phyloP scores from a whole-genome alignment of 2,113 vertebrate species.

The Gadus chalcogrammus region DNA sequence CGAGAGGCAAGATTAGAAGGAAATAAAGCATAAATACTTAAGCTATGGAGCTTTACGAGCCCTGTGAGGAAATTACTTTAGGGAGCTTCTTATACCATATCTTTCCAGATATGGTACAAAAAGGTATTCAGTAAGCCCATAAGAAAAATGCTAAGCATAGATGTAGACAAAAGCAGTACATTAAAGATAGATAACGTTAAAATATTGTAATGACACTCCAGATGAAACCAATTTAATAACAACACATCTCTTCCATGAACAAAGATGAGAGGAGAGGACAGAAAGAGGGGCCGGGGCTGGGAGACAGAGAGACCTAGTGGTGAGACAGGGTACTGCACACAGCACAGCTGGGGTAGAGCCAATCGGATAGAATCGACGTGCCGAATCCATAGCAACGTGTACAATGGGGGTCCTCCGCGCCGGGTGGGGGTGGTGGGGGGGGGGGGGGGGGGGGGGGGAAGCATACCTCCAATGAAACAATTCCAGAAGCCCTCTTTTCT shows the following conservation, averaged over 20 bases:
- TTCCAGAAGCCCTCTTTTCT: too few species aligned
- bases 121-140: too few species aligned
- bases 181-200: neutral
- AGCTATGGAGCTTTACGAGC: too few species aligned
- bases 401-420: too few species aligned
- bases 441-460: neutral
- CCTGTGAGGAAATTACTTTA: too few species aligned
- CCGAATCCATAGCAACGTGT: too few species aligned
- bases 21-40: neutral
- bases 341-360: slow-evolving; percentile 12
- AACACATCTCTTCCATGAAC: slow-evolving; percentile 51
- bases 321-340: slow-evolving; percentile 40
- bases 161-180: too few species aligned
- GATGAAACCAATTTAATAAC: slow-evolving; percentile 27
- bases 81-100: too few species aligned
- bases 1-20: neutral
- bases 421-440: too few species aligned
- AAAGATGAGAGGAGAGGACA: slow-evolving; percentile 13
- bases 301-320: slow-evolving; percentile 34
- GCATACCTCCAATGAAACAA: neutral
- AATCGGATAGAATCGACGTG: too few species aligned
- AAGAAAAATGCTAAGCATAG: too few species aligned
- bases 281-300: slow-evolving; percentile 29
- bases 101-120: too few species aligned
- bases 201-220: neutral